Conservation (phyloP, 2,113 vertebrate genomes). For the Hippocampus mohnikei region DNA sequence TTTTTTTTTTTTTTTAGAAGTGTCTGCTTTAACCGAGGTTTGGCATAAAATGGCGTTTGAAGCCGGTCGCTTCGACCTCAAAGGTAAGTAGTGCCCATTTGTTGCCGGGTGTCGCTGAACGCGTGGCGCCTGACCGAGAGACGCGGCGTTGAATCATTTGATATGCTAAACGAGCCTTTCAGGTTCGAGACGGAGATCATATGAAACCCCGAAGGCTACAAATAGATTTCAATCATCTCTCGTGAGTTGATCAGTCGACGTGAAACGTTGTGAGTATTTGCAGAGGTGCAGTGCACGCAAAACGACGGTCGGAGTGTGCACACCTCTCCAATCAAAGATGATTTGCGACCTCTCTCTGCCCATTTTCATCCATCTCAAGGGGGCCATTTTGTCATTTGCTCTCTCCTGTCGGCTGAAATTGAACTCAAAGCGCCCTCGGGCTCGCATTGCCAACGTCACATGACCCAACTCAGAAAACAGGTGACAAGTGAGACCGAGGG, state of each 20-base stretch:
- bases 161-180: slow-evolving; percentile 17
- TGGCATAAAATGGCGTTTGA: slow-evolving; percentile 17
- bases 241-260: not conserved
- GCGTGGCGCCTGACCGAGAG: not conserved
- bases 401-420: too few species aligned
- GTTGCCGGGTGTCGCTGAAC: slow-evolving; percentile 17
- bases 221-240: not conserved
- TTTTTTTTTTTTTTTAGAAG: too few species aligned
- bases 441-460: too few species aligned
- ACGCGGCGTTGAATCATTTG: slow-evolving; percentile 3
- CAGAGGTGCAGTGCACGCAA: not conserved
- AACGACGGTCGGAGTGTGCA: not conserved
- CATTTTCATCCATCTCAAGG: too few species aligned
- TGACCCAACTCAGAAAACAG: too few species aligned
- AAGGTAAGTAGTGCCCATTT: slow-evolving; percentile 12
- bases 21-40: not conserved
- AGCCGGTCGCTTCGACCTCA: slow-evolving; percentile 16
- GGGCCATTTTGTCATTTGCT: too few species aligned
- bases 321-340: too few species aligned
- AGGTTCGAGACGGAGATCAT: slow-evolving; percentile 3
- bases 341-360: too few species aligned
- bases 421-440: too few species aligned
- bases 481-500: too few species aligned
- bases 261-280: not conserved
- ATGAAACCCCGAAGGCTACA: not conserved